These are phyloP conservation scores for Poecilia picta DNA, from an alignment of 2,797 vertebrate species.

Conservation along the genomic window DNA sequence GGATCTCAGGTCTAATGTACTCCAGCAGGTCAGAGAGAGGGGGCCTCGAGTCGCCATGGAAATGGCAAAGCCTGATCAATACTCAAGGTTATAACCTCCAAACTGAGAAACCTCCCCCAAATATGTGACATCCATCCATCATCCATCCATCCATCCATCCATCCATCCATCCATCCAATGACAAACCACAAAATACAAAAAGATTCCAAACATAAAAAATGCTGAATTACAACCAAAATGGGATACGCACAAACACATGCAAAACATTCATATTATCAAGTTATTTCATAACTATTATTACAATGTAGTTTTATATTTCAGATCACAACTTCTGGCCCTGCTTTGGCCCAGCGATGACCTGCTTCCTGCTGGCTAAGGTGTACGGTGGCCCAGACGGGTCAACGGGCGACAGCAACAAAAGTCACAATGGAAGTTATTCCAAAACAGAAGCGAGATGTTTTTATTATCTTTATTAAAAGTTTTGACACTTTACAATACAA, in stretches of 20 bases:
- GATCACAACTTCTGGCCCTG: background rate
- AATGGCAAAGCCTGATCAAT: slow-evolving; percentile 98
- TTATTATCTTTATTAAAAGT: too few relatives aligned
- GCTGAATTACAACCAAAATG: background rate
- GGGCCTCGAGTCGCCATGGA: slow-evolving; percentile 92
- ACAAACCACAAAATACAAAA: background rate
- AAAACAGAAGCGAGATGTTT: too few relatives aligned
- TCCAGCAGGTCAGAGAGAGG: slow-evolving; percentile 92
- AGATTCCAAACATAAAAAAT: background rate
- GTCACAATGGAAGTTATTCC: too few relatives aligned
- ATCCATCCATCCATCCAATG: background rate
- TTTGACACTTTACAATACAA: too few relatives aligned
- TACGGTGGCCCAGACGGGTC: too few relatives aligned
- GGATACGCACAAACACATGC: background rate
- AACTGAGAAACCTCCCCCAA: slow-evolving; percentile 56
- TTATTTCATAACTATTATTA: background rate
- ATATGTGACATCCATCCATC: slow-evolving; percentile 64
- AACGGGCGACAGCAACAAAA: too few relatives aligned
- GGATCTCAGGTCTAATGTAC: slow-evolving; percentile 99
- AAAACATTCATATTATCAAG: background rate
- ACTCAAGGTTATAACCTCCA: slow-evolving; percentile 92
- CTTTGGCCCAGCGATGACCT: background rate
- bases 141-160: background rate
- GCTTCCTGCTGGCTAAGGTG: background rate
- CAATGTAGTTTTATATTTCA: background rate